These are phyloP conservation scores for Chironomus striatipennis DNA, from an alignment of 1,140 invertebrate genomes.

Conservation along the genomic window DNA sequence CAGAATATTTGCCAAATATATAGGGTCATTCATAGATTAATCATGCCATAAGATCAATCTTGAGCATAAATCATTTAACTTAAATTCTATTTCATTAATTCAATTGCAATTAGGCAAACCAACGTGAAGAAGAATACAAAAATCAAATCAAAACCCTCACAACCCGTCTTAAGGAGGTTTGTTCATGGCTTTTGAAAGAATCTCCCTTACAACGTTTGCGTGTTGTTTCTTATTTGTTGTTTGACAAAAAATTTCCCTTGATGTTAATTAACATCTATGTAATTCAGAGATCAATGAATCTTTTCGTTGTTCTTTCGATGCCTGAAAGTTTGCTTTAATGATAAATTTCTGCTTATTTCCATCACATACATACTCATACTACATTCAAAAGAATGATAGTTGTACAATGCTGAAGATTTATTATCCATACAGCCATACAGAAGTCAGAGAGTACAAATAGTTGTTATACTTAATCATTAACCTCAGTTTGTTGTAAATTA, in stretches of 20 bases:
- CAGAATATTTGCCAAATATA: neutral
- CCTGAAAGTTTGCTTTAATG: no score
- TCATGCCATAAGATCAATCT: neutral
- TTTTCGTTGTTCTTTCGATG: no score
- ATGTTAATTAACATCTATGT: no score
- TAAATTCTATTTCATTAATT: constrained; percentile 16
- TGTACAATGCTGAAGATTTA: no score
- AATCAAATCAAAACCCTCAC: constrained; percentile 99
- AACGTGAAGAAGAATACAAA: constrained; percentile 99
- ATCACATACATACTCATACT: no score
- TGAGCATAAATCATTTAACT: constrained; percentile 2
- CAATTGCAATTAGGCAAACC: constrained; percentile 70
- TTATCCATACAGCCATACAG: no score
- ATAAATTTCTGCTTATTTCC: no score
- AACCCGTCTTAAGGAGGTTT: constrained; percentile 96
- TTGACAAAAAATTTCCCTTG: no score
- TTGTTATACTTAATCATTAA: neutral
- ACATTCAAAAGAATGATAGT: no score
- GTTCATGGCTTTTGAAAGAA: constrained; percentile 42
- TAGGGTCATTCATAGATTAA: neutral
- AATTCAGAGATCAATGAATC: no score
- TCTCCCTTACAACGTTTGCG: constrained; percentile 32
- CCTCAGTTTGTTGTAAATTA: constrained; percentile 26
- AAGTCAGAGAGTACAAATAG: no score
- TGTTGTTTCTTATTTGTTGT: neutral